Base-by-base conservation (phyloP, 2,888 invertebrate species). In the Ferrisia virgata region DNA sequence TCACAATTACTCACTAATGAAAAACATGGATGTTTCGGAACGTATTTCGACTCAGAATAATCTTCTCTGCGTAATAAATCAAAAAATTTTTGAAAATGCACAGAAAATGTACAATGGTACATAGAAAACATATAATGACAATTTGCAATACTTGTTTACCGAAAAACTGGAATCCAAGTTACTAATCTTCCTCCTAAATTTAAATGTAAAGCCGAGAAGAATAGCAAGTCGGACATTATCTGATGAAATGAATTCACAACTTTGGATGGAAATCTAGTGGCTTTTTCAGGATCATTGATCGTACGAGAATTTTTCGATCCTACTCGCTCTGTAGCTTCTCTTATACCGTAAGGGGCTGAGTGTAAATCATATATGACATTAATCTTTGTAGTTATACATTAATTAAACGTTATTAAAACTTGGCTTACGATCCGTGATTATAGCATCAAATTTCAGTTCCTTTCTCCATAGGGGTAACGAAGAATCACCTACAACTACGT, bases 311-410 rank as follows among this genome's bases (percentile, higher is more conserved):
- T 88, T 82, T 85, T 86, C 5, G 88, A 87, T 36, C 96, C 97
- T 72, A 97, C 92, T 88, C 93, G 94, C 89, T 95, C 95, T 0
- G 96, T 95, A 0, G 97, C 92, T 90, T 99, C 99, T 85, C 99
- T 90, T 33, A 99, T 96, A 39, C 99, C 99, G 90, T 99, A 99
- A 0, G 99, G 99, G 28, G 99, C 98, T 98, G 88, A 1, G 90
- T 88, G 8, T 28, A 47, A 78, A 36, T 33, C 28, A 8, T 9
- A 33, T 4, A n/a, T 33, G 9, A 28, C 25, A 28, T 22, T 25
- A 8, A 18, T 8, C n/a, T n/a, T n/a, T n/a, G n/a, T n/a, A n/a
- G n/a, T n/a, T n/a, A n/a, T n/a, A n/a, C n/a, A n/a, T n/a, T n/a
- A n/a, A n/a, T n/a, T n/a, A n/a, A n/a, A n/a, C n/a, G n/a, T n/a